Conservation (phyloP, 1,140 invertebrate species). For the Drosophila yakuba region DNA sequence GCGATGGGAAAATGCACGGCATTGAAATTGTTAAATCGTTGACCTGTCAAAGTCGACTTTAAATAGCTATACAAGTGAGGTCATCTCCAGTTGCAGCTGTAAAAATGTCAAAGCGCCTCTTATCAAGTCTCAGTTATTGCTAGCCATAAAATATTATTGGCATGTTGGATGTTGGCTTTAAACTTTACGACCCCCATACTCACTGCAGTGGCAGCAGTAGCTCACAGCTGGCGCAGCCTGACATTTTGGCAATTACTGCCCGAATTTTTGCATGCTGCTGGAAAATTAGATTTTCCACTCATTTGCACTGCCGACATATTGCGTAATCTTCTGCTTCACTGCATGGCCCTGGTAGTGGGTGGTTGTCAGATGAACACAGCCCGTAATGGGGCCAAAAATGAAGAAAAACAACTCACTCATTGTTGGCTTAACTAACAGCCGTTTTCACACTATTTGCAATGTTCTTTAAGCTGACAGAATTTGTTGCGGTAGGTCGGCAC, state of each 20-base stretch:
- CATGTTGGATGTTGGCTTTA: background rate
- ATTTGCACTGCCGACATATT: slow-evolving; percentile 72
- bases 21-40: slow-evolving; percentile 25
- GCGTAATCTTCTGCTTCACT: slow-evolving; percentile 75
- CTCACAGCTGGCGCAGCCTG: slow-evolving; percentile 25
- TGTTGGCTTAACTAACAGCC: slow-evolving; percentile 42
- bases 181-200: slow-evolving; percentile 28
- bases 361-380: slow-evolving; percentile 11
- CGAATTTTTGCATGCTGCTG: slow-evolving; percentile 59
- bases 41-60: slow-evolving; percentile 18
- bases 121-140: slow-evolving; percentile 29
- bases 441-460: slow-evolving; percentile 46
- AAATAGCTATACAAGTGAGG: slow-evolving; percentile 23
- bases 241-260: slow-evolving; percentile 63
- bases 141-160: slow-evolving; percentile 36
- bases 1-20: slow-evolving; percentile 2
- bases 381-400: slow-evolving; percentile 35
- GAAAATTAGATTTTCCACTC: slow-evolving; percentile 78
- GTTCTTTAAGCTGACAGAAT: slow-evolving; percentile 42
- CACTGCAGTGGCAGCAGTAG: slow-evolving; percentile 23
- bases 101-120: slow-evolving; percentile 45
- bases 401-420: slow-evolving; percentile 39
- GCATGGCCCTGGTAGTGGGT: slow-evolving; percentile 50
- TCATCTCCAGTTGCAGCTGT: slow-evolving; percentile 13
- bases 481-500: slow-evolving; percentile 3